Evolutionary conservation across 2,888 invertebrate species (phyloP).

Genomic region (Schizaphis graminum): DNA sequence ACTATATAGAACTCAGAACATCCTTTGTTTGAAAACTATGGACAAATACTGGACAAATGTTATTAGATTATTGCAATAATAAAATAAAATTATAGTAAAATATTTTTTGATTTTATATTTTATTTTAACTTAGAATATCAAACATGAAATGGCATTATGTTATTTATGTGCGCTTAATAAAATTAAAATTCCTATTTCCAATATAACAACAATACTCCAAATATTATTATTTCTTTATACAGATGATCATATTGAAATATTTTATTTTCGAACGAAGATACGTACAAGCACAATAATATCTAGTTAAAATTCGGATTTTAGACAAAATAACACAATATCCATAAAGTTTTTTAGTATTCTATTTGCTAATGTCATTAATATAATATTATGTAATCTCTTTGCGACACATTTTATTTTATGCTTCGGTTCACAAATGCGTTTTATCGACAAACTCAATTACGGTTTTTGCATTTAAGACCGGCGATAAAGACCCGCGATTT

Average conservation of each 20-base stretch:
- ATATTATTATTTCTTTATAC: not conserved
- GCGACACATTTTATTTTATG: not conserved
- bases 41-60: not conserved
- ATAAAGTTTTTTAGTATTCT: not conserved
- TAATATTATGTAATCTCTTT: not conserved
- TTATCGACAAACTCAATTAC: not conserved
- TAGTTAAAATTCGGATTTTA: not conserved
- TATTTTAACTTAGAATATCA: not conserved
- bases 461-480: not conserved
- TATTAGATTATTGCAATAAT: not conserved
- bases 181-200: not conserved
- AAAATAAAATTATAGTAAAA: not conserved
- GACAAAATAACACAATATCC: not conserved
- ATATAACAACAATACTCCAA: not conserved
- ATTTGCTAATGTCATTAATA: not conserved
- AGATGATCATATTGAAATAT: not conserved
- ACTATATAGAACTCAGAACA: not conserved
- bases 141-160: not conserved
- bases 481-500: not conserved
- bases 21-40: not conserved
- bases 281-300: not conserved
- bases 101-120: not conserved
- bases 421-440: not conserved
- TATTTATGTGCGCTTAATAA: not conserved
- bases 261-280: not conserved